Evolutionary conservation across 1,140 invertebrate species (phyloP).

Genomic region (Ips typographus): DNA sequence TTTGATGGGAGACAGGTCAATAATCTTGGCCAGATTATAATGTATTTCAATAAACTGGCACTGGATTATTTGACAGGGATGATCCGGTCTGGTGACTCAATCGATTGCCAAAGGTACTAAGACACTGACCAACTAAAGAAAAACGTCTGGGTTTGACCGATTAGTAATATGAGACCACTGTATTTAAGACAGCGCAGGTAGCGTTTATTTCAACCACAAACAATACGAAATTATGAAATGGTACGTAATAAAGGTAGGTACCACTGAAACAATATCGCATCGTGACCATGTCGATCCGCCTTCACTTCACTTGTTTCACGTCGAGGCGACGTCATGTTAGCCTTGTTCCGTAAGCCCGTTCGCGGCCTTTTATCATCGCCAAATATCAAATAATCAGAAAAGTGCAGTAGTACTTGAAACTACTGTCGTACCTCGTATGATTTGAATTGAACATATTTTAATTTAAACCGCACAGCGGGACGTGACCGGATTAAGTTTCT

Average conservation of each 20-base stretch:
- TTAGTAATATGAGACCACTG: too few species aligned
- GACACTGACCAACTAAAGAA: too few species aligned
- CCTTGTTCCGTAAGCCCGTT: conserved; percentile 26
- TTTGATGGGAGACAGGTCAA: too few species aligned
- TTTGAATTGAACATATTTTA: conserved; percentile 2
- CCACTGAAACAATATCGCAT: conserved; percentile 31
- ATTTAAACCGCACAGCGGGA: conserved; percentile 1
- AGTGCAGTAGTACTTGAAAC: conserved; percentile 22
- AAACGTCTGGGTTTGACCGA: too few species aligned
- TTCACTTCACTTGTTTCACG: conserved; percentile 34
- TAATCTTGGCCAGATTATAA: too few species aligned
- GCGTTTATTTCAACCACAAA: not conserved
- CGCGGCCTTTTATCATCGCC: conserved; percentile 12
- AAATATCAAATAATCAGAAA: conserved; percentile 19
- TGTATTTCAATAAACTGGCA: too few species aligned
- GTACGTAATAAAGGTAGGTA: conserved; percentile 14
- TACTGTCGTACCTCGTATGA: conserved; percentile 13
- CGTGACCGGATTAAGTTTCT: conserved; percentile 1
- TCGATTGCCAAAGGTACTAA: too few species aligned
- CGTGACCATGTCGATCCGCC: conserved; percentile 30
- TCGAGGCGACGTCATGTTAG: conserved; percentile 33
- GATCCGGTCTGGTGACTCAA: too few species aligned
- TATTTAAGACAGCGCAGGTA: not conserved
- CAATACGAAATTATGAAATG: conserved; percentile 29
- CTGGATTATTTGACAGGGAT: too few species aligned